Conservation (phyloP, 35 echinoderm and acorn worm genomes). For the Ophioderma brevispina region DNA sequence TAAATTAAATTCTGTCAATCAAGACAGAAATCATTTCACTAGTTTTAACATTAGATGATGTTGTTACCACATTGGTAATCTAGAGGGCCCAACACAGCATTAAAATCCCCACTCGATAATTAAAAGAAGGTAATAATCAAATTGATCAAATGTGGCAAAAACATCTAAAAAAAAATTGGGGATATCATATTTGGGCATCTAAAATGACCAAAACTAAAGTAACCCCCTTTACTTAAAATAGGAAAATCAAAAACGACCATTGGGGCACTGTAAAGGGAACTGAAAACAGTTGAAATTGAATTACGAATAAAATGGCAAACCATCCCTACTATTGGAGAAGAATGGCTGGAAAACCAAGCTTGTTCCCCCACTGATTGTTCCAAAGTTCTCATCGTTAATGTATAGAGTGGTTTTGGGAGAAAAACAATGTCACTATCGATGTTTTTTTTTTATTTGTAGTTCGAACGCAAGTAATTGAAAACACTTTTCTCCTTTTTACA, state of each 20-base stretch:
- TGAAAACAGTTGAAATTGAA: neutral
- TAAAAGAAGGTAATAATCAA: neutral
- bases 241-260: neutral
- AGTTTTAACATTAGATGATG: neutral
- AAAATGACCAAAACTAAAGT: neutral
- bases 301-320: neutral
- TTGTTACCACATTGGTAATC: slow-evolving; percentile 18
- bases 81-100: neutral
- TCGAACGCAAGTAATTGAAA: too few species aligned
- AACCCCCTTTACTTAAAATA: neutral
- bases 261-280: neutral
- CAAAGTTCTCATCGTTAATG: neutral
- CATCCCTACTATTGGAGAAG: neutral
- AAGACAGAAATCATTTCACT: slow-evolving; percentile 35
- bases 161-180: neutral
- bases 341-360: neutral
- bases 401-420: neutral
- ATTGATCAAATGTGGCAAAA: neutral
- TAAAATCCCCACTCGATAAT: neutral
- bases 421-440: neutral
- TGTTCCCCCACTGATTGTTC: neutral
- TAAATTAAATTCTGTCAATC: slow-evolving; percentile 22
- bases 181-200: neutral
- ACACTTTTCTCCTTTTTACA: too few species aligned
- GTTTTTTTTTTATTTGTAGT: too few species aligned